phyloP scores from a whole-genome alignment of 2,888 invertebrate species.

The Drosophila gaucha region DNA sequence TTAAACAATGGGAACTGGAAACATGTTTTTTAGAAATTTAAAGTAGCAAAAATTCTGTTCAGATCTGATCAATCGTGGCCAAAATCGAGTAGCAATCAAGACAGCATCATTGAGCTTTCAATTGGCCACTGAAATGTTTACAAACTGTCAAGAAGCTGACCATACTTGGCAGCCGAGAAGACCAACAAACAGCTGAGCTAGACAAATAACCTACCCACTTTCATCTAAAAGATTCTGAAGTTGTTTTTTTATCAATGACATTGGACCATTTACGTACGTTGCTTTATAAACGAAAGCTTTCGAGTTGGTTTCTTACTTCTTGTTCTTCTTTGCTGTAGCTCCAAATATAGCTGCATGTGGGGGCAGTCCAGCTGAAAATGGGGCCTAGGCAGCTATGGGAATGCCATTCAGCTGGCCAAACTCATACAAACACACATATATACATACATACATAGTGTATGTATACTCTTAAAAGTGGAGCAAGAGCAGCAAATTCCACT shows the following conservation, averaged over 20 bases:
- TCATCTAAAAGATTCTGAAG: slow-evolving; percentile 17
- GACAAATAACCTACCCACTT: slow-evolving; percentile 57
- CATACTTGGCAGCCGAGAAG: slow-evolving; percentile 34
- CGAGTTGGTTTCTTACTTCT: slow-evolving; percentile 3
- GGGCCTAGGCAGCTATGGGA: slow-evolving; percentile 22
- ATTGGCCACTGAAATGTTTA: slow-evolving; percentile 70
- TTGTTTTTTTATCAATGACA: slow-evolving; percentile 59
- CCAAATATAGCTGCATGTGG: slow-evolving; percentile 49
- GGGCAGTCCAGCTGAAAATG: slow-evolving; percentile 28
- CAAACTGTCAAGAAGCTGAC: slow-evolving; percentile 51
- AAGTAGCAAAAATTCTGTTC: background rate
- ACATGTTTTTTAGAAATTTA: too few species aligned
- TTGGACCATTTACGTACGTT: slow-evolving; percentile 44
- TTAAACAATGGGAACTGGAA: too few species aligned
- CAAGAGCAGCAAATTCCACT: slow-evolving; percentile 74
- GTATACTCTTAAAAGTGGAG: slow-evolving; percentile 60
- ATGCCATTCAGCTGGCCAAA: slow-evolving; percentile 41
- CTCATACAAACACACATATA: background rate
- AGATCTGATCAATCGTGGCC: slow-evolving; percentile 8
- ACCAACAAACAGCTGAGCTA: slow-evolving; percentile 16
- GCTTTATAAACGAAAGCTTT: slow-evolving; percentile 37
- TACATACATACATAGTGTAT: too few species aligned
- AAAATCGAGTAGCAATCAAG: slow-evolving; percentile 46
- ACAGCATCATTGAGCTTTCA: slow-evolving; percentile 37
- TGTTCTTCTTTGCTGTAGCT: background rate